Conservation (phyloP, 2,888 invertebrate species). For the Metalampra italica region DNA sequence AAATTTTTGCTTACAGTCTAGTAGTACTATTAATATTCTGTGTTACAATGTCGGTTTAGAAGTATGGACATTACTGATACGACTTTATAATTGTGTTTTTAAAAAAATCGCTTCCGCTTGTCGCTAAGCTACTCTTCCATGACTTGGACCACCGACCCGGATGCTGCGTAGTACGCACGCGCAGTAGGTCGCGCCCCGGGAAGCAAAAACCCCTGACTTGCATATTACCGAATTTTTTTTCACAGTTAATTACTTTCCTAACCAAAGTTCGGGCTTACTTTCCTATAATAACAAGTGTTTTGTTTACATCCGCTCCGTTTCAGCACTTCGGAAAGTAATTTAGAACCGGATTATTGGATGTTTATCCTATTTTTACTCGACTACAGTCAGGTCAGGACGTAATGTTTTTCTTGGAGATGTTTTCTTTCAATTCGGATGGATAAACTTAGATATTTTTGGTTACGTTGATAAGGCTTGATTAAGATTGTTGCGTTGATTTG, state of each 20-base stretch:
- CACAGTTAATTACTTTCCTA: slow-evolving; percentile 46
- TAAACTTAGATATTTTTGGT: no score
- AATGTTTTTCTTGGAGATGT: no score
- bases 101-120: background rate
- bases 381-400: no score
- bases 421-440: no score
- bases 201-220: slow-evolving; percentile 60
- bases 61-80: no score
- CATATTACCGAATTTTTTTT: slow-evolving; percentile 56
- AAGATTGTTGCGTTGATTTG: no score
- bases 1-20: no score
- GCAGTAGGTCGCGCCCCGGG: slow-evolving; percentile 35
- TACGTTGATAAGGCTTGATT: no score
- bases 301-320: background rate
- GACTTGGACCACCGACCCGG: slow-evolving; percentile 22
- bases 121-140: background rate
- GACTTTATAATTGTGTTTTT: no score
- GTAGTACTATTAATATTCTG: no score
- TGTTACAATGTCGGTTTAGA: no score
- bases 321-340: background rate
- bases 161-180: slow-evolving; percentile 47
- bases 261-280: slow-evolving; percentile 4
- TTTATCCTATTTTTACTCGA: background rate
- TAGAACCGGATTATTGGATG: background rate
- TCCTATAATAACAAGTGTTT: slow-evolving; percentile 5